Base-by-base conservation (phyloP, 2,888 invertebrate genomes). In the Torymus aiolomorphi region DNA sequence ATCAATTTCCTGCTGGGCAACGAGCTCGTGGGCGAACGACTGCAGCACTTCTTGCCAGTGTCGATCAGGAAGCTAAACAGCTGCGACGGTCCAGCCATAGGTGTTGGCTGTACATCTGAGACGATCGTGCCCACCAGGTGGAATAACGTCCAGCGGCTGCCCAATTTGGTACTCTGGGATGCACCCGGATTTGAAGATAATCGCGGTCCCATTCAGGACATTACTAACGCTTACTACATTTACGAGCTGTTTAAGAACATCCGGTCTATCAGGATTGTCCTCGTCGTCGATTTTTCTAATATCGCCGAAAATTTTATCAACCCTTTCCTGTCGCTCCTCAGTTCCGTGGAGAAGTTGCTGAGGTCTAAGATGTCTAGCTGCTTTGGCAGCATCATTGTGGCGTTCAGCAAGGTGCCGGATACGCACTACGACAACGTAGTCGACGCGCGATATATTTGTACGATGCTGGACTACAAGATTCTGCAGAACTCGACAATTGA, bases 1-100 rank as follows among this genome's bases (percentile, higher is more conserved):
- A 42, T 63, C 8, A 63, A 63, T 63, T 63, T 20, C n/a, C 20
- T 63, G n/a, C 13, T 63, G 1, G 63, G 63, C 1, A 63, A 63
- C 20, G 49, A 63, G 16, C 49, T 63, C 42, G 8, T 4, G 1
- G 63, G 42, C 20, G 10, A 63, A 8, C 42, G 5, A 63, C 42
- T 49, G 4, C 1, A 20, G 11, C n/a, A 1, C 11, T 20, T 10
- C 1, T 12, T 61, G 11, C 61, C 61, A 11, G 61, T 61, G 12
- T 5, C 5, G 3, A n/a, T 42, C 1, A 63, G 8, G 42, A 63
- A 63, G 11, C 1, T 16, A 2, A 10, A 49, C 2, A 49, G 16
- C 11, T 16, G 42, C n/a, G 5, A n/a, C 10, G 63, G 63, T 1
- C 63, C 63, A 2, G 42, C 14, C 42, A 63, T 63, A n/a, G 63